Percentiles rank a stretch among this genome's conserved stretches.
Conservation (phyloP, 2,113 vertebrate species). For the Apteryx owenii region DNA sequence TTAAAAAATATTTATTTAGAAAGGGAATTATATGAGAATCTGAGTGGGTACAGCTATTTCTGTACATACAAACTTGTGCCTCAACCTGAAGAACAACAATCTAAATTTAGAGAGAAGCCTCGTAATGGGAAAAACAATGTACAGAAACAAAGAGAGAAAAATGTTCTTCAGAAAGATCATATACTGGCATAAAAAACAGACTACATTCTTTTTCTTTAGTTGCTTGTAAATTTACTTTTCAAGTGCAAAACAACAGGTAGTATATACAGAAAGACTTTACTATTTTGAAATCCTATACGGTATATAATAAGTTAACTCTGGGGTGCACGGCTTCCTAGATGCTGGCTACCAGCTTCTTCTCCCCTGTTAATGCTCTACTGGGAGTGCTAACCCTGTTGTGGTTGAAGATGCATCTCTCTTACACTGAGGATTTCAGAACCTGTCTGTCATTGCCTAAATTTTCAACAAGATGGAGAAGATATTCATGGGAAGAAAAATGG, state of each 20-base stretch:
- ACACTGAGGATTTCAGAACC: neutral
- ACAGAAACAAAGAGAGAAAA: neutral
- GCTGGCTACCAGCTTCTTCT: neutral
- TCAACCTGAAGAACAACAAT: neutral
- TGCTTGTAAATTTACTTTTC: neutral
- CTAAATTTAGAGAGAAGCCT: neutral
- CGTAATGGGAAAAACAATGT: neutral
- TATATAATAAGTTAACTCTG: neutral
- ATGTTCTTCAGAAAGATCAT: neutral
- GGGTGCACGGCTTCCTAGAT: neutral
- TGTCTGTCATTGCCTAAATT: neutral
- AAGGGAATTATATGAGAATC: neutral
- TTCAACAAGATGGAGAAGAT: neutral
- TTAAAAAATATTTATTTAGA: neutral
- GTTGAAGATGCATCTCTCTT: neutral
- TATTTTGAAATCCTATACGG: neutral
- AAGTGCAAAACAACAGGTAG: neutral
- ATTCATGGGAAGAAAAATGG: neutral
- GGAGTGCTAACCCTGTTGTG: neutral
- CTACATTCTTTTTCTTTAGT: neutral
- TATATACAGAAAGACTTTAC: neutral
- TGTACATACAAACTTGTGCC: neutral
- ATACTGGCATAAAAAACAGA: neutral
- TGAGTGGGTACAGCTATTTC: neutral
- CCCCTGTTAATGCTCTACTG: neutral